phyloP scores from a whole-genome alignment of 2,113 vertebrate genomes.

The Todiramphus chloris region DNA sequence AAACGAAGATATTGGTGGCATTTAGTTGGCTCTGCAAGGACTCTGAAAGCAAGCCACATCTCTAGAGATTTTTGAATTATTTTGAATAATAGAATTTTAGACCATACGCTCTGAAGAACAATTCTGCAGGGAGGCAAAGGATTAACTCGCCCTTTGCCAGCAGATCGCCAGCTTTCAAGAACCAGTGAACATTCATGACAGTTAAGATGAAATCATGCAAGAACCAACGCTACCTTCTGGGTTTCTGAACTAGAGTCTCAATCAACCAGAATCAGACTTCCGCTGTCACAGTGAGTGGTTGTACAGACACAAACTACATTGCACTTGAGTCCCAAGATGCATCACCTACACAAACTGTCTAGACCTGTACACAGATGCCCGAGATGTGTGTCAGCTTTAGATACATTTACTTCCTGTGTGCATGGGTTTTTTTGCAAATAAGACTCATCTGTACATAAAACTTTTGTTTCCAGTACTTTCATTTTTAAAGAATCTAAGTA shows the following conservation, averaged over 20 bases:
- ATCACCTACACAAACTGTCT: not conserved
- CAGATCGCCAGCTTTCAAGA: not conserved
- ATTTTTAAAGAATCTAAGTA: not conserved
- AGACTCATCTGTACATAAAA: not conserved
- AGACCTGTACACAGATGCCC: not conserved
- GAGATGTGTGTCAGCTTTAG: not conserved
- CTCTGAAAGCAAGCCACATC: not conserved
- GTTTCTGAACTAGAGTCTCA: not conserved
- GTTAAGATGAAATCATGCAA: not conserved
- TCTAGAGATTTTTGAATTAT: not conserved
- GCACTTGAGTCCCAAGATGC: not conserved
- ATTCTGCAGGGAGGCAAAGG: not conserved
- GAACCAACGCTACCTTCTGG: not conserved
- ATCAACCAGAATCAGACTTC: not conserved
- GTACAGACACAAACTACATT: accelerated
- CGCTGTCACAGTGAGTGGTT: not conserved
- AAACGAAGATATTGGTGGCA: not conserved
- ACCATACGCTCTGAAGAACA: not conserved
- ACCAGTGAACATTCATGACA: not conserved
- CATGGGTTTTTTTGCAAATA: not conserved
- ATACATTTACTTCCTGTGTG: not conserved
- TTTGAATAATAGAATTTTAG: not conserved
- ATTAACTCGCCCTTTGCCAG: not conserved
- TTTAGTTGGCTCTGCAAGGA: not conserved
- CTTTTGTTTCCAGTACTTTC: not conserved